Base-by-base conservation (phyloP, 37 sponge, comb jelly and placozoan species). In the Diacarnus erythraeanus region DNA sequence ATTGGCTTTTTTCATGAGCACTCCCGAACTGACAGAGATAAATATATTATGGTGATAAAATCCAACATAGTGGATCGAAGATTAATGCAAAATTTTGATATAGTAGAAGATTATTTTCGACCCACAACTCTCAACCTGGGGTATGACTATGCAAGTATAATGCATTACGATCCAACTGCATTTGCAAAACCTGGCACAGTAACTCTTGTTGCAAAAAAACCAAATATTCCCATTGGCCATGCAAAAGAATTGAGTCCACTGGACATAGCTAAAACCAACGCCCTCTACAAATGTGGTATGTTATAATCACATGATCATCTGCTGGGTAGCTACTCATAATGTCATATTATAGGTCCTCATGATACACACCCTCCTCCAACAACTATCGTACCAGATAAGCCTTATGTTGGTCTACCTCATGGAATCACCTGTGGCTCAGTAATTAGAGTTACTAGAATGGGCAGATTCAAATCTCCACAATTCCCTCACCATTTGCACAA, bases 71-170 rank as follows among this genome's bases (percentile, higher is more conserved):
- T 64, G 27, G 47, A 74, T 26, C 57, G 77, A 20, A 33, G 20
- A 3, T n/a, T 22, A 3, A 23, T 33, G 18, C 76, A 80, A 37
- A 87, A 84, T 39, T 22, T 29, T 1, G 54, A 38, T 8, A 12
- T 42, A 2, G 1, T 8, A 4, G 20, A 57, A 38, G 65, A 27
- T 57, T 37, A 79, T 15, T 47, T 15, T 47, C 6, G 51, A 47
- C 51, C 51, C 51, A 47, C 6, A 6, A 81, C 85, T 8, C 37
- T 86, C 8, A 85, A 87, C 27, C 59, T 84, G 1, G 67, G 81
- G 1, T 93, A 93, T 63, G 94, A 93, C 60, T 86, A 84, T 78
- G 88, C 85, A 63, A 89, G 90, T 30, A 84, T 94, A 39, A 90
- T 94, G 94, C 94, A 94, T 69, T 94, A 94, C 67, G 26, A n/a